phyloP scores from a whole-genome alignment of 53 echinoderm and acorn worm genomes.

The Astropecten irregularis region DNA sequence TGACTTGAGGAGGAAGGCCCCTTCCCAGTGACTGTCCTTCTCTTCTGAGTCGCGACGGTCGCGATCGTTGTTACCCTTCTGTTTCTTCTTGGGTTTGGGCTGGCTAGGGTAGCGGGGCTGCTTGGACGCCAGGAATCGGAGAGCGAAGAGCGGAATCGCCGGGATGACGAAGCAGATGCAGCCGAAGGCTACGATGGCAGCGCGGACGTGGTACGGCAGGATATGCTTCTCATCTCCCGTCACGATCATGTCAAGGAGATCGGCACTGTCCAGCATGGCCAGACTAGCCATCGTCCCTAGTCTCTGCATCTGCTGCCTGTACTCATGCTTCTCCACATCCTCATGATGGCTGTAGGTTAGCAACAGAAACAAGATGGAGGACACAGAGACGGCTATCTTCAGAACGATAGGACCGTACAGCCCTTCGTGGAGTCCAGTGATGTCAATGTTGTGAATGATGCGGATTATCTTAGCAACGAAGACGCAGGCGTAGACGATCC shows the following conservation, averaged over 20 bases:
- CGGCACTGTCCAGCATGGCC: conserved; percentile 84
- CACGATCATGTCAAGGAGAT: conserved; percentile 79
- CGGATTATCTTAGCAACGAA: conserved; percentile 77
- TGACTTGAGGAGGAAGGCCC: conserved; percentile 76
- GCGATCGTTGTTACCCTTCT: neutral
- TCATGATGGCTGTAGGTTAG: conserved; percentile 86
- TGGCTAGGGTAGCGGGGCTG: conserved; percentile 41
- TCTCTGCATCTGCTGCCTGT: conserved; percentile 74
- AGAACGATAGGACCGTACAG: conserved; percentile 73
- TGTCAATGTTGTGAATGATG: conserved; percentile 69
- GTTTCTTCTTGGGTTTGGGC: conserved; percentile 55
- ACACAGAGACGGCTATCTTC: conserved; percentile 82
- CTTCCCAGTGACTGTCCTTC: conserved; percentile 58
- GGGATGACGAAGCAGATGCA: conserved; percentile 85
- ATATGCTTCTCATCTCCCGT: conserved; percentile 43
- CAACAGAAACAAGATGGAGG: conserved; percentile 73
- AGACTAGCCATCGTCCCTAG: conserved; percentile 74
- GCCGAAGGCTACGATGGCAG: conserved; percentile 77
- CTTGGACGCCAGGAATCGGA: conserved; percentile 65
- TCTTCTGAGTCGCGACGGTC: conserved; percentile 43
- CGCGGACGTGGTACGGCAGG: conserved; percentile 59
- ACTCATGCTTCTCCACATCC: conserved; percentile 72
- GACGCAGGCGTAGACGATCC: conserved; percentile 84
- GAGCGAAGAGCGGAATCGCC: conserved; percentile 76
- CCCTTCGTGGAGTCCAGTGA: conserved; percentile 48